phyloP scores from a whole-genome alignment of 2,888 invertebrate genomes.

The Cheiracanthium punctorium region DNA sequence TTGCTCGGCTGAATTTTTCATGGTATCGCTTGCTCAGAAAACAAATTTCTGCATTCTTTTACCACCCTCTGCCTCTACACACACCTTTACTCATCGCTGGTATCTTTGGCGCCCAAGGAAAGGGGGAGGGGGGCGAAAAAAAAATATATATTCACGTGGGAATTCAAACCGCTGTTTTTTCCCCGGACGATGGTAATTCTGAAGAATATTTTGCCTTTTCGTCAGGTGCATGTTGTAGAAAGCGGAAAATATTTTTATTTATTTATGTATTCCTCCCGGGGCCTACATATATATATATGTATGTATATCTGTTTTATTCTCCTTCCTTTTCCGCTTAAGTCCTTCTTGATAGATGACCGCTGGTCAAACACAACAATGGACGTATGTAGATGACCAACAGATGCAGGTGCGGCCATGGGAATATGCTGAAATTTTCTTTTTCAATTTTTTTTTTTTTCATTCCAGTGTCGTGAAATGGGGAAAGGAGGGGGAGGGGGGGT shows the following conservation, averaged over 20 bases:
- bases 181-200: conserved; percentile 50
- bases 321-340: conserved; percentile 36
- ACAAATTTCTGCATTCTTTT: not conserved
- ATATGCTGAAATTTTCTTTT: conserved; percentile 49
- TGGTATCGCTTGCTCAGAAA: not conserved
- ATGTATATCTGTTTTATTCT: not conserved
- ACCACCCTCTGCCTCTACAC: not conserved
- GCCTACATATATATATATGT: conserved; percentile 31
- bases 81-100: not conserved
- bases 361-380: conserved; percentile 49
- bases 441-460: conserved; percentile 50
- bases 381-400: conserved; percentile 63
- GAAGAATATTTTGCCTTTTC: conserved; percentile 59
- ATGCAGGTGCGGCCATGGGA: conserved; percentile 66
- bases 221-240: conserved; percentile 39
- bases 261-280: conserved; percentile 44
- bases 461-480: conserved; percentile 8
- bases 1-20: not conserved
- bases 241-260: conserved; percentile 38
- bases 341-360: conserved; percentile 62
- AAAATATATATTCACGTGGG: conserved; percentile 57
- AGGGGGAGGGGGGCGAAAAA: conserved; percentile 13
- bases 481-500: conserved; percentile 45
- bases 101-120: not conserved
- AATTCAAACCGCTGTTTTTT: conserved; percentile 56